These are phyloP conservation scores for Caenorhabditis wallacei DNA, from an alignment of 2,888 invertebrate species.

Conservation along the genomic window DNA sequence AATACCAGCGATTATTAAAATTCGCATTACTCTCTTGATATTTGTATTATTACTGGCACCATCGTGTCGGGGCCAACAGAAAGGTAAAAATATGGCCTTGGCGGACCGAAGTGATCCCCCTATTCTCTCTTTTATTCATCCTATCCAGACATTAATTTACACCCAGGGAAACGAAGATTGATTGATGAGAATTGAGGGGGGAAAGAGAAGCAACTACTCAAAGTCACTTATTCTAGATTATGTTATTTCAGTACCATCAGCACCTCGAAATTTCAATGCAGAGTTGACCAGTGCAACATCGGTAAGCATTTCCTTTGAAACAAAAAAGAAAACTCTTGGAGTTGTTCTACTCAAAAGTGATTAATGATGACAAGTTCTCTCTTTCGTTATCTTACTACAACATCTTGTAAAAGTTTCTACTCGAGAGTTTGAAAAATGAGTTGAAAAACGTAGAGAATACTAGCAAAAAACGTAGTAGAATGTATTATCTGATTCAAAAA, in stretches of 20 bases:
- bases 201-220: conserved; percentile 4
- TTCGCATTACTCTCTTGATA: conserved; percentile 41
- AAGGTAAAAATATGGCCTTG: conserved; percentile 57
- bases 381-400: conserved; percentile 29
- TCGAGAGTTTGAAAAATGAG: conserved; percentile 46
- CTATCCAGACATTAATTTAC: conserved; percentile 48
- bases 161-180: conserved; percentile 45
- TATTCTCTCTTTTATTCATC: neutral
- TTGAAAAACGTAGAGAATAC: neutral
- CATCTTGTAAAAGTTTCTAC: conserved; percentile 45
- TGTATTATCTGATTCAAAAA: conserved; percentile 30
- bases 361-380: conserved; percentile 29
- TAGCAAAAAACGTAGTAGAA: conserved; percentile 18
- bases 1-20: conserved; percentile 25
- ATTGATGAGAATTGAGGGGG: conserved; percentile 25
- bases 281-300: conserved; percentile 95
- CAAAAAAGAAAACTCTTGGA: conserved; percentile 3
- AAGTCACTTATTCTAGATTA: conserved; percentile 22
- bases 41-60: conserved; percentile 50
- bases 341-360: conserved; percentile 22
- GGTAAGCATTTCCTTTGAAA: conserved; percentile 85
- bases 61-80: conserved; percentile 54
- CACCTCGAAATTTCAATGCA: conserved; percentile 93
- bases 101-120: conserved; percentile 24
- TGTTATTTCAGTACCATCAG: conserved; percentile 91